Percentiles rank a stretch among this genome's conserved stretches.
phyloP scores from a whole-genome alignment of 2,797 vertebrate species.

The Artibeus lituratus region DNA sequence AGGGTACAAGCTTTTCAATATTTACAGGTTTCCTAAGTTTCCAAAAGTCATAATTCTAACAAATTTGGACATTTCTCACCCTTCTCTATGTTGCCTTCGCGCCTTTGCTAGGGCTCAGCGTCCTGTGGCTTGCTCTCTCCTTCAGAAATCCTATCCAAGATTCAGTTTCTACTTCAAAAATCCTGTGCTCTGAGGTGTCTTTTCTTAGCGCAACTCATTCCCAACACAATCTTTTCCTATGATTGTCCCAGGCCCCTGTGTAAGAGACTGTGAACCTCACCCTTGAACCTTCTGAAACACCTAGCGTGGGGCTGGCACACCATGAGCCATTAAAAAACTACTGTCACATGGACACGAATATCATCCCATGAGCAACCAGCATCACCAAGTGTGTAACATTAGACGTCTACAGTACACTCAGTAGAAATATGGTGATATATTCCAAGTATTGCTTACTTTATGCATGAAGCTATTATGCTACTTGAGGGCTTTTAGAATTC shows the following conservation, averaged over 20 bases:
- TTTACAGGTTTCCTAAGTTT: neutral
- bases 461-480: neutral
- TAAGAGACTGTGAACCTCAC: neutral
- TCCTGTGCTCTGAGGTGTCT: neutral
- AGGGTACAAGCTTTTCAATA: neutral
- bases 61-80: neutral
- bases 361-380: neutral
- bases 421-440: neutral
- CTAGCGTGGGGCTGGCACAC: neutral
- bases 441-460: constrained; percentile 43
- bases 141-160: neutral
- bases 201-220: neutral
- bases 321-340: neutral
- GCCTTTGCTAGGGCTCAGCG: neutral
- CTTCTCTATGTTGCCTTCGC: neutral
- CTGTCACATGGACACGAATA: neutral
- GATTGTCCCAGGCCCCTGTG: neutral
- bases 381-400: neutral
- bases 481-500: neutral
- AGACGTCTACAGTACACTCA: neutral
- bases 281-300: neutral
- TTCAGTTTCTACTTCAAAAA: neutral
- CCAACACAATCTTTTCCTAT: neutral
- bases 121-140: neutral
- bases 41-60: neutral